phyloP scores from a whole-genome alignment of 2,797 vertebrate genomes.

The Urocyon cinereoargenteus region DNA sequence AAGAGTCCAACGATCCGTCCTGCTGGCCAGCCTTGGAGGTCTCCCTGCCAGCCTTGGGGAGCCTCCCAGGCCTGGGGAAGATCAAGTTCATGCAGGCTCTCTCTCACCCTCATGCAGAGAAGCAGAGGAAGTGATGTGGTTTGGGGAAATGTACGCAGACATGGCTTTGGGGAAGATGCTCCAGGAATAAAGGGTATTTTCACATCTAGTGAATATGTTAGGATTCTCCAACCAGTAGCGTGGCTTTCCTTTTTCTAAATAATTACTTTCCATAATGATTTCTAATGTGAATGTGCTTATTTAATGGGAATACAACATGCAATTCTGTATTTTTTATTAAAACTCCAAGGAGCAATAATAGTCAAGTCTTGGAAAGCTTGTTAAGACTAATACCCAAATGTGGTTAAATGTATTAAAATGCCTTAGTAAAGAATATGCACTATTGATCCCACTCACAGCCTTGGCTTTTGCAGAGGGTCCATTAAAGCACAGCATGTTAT shows the following conservation, averaged over 20 bases:
- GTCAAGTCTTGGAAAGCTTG: conserved; percentile 70
- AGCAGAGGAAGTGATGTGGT: background rate
- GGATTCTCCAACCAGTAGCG: background rate
- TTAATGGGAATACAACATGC: conserved; percentile 55
- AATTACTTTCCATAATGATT: conserved; percentile 72
- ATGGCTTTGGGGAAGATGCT: background rate
- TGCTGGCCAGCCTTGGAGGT: background rate
- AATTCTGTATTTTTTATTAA: conserved; percentile 75
- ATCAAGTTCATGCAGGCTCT: background rate
- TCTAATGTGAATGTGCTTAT: conserved; percentile 69
- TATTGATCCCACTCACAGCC: conserved; percentile 58
- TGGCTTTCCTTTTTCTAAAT: conserved; percentile 13
- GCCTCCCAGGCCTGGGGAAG: background rate
- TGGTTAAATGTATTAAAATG: conserved; percentile 71
- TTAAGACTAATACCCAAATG: conserved; percentile 76
- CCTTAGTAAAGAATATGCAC: conserved; percentile 47
- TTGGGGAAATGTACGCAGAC: background rate
- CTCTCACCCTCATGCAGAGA: background rate
- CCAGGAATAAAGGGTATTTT: background rate
- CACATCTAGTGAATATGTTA: background rate
- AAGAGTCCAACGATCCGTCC: background rate
- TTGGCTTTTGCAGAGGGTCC: conserved; percentile 15
- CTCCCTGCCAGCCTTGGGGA: background rate
- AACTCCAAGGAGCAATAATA: conserved; percentile 69
- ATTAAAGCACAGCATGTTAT: conserved; percentile 60